A percentile compares a stretch with the other conserved stretches of the same genome.
These are phyloP conservation scores for Halcyon leucocephala DNA, from an alignment of 2,797 vertebrate genomes.

Conservation along the genomic window DNA sequence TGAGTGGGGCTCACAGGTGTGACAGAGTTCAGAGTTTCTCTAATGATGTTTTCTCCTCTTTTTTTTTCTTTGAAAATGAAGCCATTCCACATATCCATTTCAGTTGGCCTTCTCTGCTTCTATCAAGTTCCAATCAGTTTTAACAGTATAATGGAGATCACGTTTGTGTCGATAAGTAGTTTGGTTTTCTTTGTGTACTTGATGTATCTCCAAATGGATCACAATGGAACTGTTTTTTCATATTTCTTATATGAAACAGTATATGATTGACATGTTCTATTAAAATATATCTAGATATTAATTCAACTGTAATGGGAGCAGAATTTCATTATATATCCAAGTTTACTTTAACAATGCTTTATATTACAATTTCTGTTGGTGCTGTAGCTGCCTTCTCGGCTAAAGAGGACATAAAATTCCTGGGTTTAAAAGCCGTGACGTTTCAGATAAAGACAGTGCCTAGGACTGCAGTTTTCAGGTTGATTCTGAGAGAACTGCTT, in stretches of 20 bases:
- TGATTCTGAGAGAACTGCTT: conserved; percentile 12
- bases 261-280: background rate
- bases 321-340: conserved; percentile 27
- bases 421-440: conserved; percentile 34
- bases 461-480: conserved; percentile 24
- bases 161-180: background rate
- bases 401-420: background rate
- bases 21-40: background rate
- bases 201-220: background rate
- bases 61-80: background rate
- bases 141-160: background rate
- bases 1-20: background rate
- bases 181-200: background rate
- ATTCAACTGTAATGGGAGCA: conserved; percentile 20
- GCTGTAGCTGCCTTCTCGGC: background rate
- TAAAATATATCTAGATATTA: conserved; percentile 16
- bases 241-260: background rate
- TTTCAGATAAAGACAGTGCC: conserved; percentile 27
- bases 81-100: background rate
- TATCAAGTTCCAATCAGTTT: conserved; percentile 9
- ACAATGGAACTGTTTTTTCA: background rate
- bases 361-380: conserved; percentile 56
- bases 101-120: background rate
- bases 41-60: background rate
- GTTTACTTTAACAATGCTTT: conserved; percentile 28